Evolutionary conservation across 2,113 vertebrate species (phyloP).

Genomic region (Fulica atra): DNA sequence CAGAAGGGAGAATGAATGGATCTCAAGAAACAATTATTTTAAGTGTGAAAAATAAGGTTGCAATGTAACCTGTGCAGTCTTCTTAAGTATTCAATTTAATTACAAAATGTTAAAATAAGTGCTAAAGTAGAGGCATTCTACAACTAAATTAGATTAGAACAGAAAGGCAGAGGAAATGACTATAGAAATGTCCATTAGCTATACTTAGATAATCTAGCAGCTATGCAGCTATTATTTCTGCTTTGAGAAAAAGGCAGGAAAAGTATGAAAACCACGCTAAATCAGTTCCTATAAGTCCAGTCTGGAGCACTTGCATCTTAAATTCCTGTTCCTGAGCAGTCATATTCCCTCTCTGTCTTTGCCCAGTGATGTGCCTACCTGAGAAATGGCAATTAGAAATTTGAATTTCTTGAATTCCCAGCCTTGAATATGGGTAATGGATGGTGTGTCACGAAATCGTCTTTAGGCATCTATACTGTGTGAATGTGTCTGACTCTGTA

Average conservation of each 20-base stretch:
- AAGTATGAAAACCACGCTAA: background rate
- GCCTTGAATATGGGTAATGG: background rate
- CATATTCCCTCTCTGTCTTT: background rate
- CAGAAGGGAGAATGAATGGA: background rate
- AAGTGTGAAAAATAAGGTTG: background rate
- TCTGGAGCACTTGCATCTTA: background rate
- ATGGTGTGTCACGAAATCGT: background rate
- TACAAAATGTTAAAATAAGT: background rate
- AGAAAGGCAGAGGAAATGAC: background rate
- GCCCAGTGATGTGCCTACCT: background rate
- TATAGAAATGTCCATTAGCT: constrained; percentile 9
- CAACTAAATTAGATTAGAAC: background rate
- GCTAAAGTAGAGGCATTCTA: background rate
- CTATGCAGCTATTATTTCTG: background rate
- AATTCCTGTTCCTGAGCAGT: background rate
- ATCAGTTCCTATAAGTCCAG: background rate
- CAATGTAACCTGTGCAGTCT: background rate
- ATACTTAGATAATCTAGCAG: background rate
- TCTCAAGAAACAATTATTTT: background rate
- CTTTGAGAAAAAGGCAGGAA: background rate
- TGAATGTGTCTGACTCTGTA: background rate
- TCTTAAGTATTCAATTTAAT: constrained; percentile 30
- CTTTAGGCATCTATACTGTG: background rate
- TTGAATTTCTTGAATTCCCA: background rate
- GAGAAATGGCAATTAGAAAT: background rate